These are phyloP conservation scores for Brachionus calyciflorus DNA, from an alignment of 1,140 invertebrate genomes.

Conservation along the genomic window DNA sequence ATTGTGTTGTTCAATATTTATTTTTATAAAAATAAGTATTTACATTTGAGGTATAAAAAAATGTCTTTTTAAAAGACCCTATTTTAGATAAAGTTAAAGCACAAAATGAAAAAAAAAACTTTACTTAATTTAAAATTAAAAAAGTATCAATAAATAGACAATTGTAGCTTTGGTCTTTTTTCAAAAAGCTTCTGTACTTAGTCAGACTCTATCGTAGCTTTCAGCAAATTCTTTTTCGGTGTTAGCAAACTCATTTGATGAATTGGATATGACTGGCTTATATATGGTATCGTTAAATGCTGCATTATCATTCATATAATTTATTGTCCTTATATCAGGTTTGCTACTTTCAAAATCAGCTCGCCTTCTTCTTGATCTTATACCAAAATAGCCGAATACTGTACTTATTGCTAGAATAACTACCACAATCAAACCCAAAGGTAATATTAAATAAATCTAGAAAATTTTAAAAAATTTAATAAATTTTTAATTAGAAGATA, in stretches of 20 bases:
- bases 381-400: slow-evolving; percentile 22
- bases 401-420: slow-evolving; percentile 7
- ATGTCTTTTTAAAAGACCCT: background rate
- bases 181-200: background rate
- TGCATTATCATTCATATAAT: slow-evolving; percentile 38
- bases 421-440: slow-evolving; percentile 24
- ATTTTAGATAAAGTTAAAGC: background rate
- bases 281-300: slow-evolving; percentile 1
- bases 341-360: slow-evolving; percentile 10
- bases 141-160: background rate
- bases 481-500: background rate
- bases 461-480: background rate
- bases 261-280: background rate
- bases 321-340: slow-evolving; percentile 5
- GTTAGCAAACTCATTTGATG: slow-evolving; percentile 9
- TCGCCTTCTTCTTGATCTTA: slow-evolving; percentile 25
- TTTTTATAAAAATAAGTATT: background rate
- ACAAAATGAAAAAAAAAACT: background rate
- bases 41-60: background rate
- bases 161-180: too few species aligned
- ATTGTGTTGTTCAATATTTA: too few species aligned
- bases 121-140: too few species aligned
- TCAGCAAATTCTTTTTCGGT: slow-evolving; percentile 41
- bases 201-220: slow-evolving; percentile 20
- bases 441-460: slow-evolving; percentile 35